These are phyloP conservation scores for Atta cephalotes DNA, from an alignment of 1,140 invertebrate genomes.

Conservation along the genomic window DNA sequence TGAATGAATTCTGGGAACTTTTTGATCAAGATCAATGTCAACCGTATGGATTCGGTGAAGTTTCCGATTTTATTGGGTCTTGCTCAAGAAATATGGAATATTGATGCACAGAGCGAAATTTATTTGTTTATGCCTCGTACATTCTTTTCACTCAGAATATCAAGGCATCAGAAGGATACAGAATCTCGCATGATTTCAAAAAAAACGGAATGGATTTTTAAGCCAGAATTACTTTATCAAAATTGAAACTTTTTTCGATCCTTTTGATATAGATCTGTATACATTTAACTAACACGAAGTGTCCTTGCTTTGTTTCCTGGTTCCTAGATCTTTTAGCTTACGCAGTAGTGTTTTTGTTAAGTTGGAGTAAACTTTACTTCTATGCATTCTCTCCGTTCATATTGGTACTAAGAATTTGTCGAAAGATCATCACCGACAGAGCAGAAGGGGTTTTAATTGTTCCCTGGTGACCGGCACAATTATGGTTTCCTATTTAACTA, in stretches of 20 bases:
- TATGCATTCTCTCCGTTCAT: not conserved
- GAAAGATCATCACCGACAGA: constrained; percentile 14
- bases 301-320: not conserved
- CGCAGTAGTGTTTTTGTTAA: not conserved
- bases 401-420: not conserved
- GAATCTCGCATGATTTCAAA: not conserved
- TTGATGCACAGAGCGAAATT: not conserved
- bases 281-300: not conserved
- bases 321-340: not conserved
- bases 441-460: not conserved
- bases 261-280: not conserved
- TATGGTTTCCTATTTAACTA: constrained; percentile 37
- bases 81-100: not conserved
- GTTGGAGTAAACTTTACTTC: not conserved
- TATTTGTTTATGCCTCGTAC: not conserved
- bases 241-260: not conserved
- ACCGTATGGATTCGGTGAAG: no score
- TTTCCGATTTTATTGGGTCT: not conserved
- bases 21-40: no score
- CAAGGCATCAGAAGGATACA: not conserved
- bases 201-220: not conserved
- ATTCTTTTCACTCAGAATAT: not conserved
- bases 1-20: no score
- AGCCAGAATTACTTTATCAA: not conserved
- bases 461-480: constrained; percentile 7